Conservation (phyloP, 2,888 invertebrate genomes). For the Morpho deidamia region DNA sequence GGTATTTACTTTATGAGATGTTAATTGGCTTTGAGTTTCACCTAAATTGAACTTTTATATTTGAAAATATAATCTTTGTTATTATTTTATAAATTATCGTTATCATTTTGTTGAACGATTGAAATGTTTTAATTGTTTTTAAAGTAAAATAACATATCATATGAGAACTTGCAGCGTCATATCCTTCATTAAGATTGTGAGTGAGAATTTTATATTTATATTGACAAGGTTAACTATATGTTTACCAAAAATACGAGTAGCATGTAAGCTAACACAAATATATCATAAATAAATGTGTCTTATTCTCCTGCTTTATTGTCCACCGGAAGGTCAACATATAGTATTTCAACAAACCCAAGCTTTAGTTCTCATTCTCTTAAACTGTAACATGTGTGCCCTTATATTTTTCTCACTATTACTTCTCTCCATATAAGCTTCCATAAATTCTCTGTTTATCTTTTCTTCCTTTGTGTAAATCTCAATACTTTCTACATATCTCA, state of each 20-base stretch:
- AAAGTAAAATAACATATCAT: conserved; percentile 53
- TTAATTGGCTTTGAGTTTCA: too few species aligned
- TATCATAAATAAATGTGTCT: too few species aligned
- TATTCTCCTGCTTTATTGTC: too few species aligned
- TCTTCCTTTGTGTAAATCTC: too few species aligned
- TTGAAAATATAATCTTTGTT: background rate
- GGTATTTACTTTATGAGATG: background rate
- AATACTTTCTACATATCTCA: too few species aligned
- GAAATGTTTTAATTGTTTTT: background rate
- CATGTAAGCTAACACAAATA: conserved; percentile 7
- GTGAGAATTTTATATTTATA: conserved; percentile 52
- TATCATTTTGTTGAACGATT: background rate
- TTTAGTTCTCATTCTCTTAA: too few species aligned
- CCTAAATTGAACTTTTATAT: background rate
- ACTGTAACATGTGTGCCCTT: too few species aligned
- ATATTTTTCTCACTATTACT: too few species aligned
- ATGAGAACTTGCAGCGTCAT: conserved; percentile 40
- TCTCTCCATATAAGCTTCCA: too few species aligned
- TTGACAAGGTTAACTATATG: conserved; percentile 21
- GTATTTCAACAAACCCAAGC: too few species aligned
- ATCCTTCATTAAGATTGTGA: conserved; percentile 45
- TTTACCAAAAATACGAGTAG: conserved; percentile 14
- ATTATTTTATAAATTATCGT: background rate
- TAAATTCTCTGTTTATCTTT: too few species aligned
- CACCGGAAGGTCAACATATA: too few species aligned